Evolutionary conservation across 1,140 invertebrate species (phyloP), one percentile per base, ranked within the genome.

Genomic region (Scaptomyza montana): DNA sequence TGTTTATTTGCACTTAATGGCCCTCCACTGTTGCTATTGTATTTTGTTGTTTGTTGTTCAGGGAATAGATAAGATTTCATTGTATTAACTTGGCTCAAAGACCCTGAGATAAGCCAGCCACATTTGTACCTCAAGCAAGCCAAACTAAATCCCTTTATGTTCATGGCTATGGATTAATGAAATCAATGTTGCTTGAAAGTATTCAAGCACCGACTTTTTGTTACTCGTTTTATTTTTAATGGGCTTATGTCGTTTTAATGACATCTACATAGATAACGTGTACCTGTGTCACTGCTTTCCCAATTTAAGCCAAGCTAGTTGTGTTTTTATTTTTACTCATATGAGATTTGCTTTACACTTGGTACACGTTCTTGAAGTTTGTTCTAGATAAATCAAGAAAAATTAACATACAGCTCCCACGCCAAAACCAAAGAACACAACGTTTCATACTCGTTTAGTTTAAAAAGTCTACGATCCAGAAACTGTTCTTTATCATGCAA

Each of bases 81-180:
- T 84, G 54, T 66, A 51, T 74, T 68, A 62, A 68, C 71, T 69
- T 74, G 65, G 65, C 64, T 56, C 43, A 61, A 68, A 73, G 50
- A 36, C 21, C 55, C 19, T 28, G 12, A 60, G 54, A 72, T 72
- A 72, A 72, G 36, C 30, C 5, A 33, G 1, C 3, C 5, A 33
- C 3, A 33, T 7, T 0, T 7, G 7, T 33, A 33, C 0, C 1
- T 33, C 5, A 33, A 33, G 30, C 53, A 21, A 25, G 9, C 21
- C 53, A 36, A 97, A 97, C 56, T 28, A 51, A 68, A 61, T 28
- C 25, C 9, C 16, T 21, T 6, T 33, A 13, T 53, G 13, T 36
- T 8, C 6, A 36, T 9, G 33, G 8, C 33, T 36, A 9, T 36
- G 33, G 33, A 8, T 1, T 7, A 9, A 9, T 9, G 8, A 36